phyloP scores from a whole-genome alignment of 2,113 vertebrate genomes.

The Microtus richardsoni region DNA sequence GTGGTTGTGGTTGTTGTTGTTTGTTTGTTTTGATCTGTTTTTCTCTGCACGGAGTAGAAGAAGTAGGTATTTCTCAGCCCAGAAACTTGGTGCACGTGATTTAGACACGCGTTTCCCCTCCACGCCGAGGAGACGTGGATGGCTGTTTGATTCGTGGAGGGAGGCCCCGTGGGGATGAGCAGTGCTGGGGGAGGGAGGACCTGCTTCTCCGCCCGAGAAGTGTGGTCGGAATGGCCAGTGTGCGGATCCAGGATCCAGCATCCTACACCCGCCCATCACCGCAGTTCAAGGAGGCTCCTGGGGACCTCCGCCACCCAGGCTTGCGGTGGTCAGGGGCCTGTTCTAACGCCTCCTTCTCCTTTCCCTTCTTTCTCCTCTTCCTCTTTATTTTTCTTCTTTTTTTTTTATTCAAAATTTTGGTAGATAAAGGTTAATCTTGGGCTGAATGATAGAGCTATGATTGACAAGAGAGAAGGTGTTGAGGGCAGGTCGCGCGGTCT shows the following conservation, averaged over 20 bases:
- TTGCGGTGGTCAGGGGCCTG: constrained; percentile 69
- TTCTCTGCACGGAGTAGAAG: neutral
- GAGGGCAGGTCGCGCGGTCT: constrained; percentile 91
- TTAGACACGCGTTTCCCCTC: constrained; percentile 40
- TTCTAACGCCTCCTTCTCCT: constrained; percentile 38
- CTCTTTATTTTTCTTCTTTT: neutral
- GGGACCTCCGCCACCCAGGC: constrained; percentile 72
- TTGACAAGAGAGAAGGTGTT: constrained; percentile 91
- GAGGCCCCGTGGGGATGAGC: constrained; percentile 22
- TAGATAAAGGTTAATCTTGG: constrained; percentile 90
- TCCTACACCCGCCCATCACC: constrained; percentile 79
- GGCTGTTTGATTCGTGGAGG: neutral
- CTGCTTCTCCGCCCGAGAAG: constrained; percentile 51
- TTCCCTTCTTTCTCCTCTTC: neutral
- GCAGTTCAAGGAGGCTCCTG: constrained; percentile 71
- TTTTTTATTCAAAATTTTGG: constrained; percentile 77
- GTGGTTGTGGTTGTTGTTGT: neutral
- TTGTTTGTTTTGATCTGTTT: neutral
- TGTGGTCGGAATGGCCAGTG: constrained; percentile 20
- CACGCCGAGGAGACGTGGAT: neutral
- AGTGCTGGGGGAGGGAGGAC: neutral
- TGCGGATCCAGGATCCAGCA: constrained; percentile 76
- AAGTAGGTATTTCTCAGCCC: neutral
- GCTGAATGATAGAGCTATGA: constrained; percentile 90
- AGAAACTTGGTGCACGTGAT: constrained; percentile 42